phyloP scores from a whole-genome alignment of 2,113 vertebrate species.

The Elaphurus davidianus region DNA sequence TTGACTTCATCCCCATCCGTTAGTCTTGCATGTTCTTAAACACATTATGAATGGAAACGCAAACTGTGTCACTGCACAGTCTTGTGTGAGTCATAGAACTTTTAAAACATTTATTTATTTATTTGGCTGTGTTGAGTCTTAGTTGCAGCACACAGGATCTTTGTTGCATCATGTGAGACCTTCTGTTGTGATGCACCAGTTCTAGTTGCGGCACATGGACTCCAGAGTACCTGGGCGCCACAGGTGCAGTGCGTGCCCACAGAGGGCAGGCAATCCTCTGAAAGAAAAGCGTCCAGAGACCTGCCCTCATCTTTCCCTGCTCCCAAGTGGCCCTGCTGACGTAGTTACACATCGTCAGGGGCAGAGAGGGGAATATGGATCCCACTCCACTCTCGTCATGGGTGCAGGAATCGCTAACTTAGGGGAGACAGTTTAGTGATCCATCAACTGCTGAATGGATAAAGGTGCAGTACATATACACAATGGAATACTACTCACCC shows the following conservation, averaged over 20 bases:
- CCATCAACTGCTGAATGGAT: background rate
- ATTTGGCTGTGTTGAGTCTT: background rate
- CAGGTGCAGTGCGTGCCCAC: accelerated
- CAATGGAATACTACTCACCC: background rate
- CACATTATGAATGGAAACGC: background rate
- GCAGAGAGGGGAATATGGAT: background rate
- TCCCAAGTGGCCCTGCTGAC: background rate
- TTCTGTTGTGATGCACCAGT: background rate
- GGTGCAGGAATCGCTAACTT: too few relatives aligned
- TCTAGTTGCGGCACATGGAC: background rate
- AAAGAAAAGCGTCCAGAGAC: background rate
- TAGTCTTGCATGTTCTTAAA: background rate
- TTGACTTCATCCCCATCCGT: background rate
- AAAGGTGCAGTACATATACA: background rate
- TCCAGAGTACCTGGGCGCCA: background rate
- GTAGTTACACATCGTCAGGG: background rate
- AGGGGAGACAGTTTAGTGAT: background rate
- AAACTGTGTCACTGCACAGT: accelerated
- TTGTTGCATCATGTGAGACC: background rate
- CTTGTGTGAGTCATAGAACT: background rate
- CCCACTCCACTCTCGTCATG: background rate
- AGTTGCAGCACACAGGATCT: background rate
- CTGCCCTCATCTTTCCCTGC: too few relatives aligned
- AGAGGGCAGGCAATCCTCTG: background rate
- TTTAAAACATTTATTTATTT: background rate